phyloP scores from a whole-genome alignment of 2,797 vertebrate species.

The Numenius phaeopus region DNA sequence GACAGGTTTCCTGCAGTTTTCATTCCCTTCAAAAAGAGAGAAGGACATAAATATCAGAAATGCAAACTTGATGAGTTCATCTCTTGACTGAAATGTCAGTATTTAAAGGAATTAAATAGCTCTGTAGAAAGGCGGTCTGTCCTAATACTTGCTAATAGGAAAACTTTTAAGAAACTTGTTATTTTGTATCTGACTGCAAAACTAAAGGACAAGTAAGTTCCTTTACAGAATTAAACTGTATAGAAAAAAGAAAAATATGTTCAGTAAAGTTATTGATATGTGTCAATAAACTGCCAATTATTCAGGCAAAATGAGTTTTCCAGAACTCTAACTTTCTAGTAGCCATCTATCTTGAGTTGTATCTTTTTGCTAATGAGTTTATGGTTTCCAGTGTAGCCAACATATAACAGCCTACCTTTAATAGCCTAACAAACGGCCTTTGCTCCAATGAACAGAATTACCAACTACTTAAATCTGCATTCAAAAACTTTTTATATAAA shows the following conservation, averaged over 20 bases:
- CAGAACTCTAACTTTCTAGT: background rate
- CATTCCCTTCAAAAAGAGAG: conserved; percentile 80
- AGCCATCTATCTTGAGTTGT: background rate
- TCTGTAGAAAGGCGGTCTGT: background rate
- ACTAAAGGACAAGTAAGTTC: background rate
- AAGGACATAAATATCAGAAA: background rate
- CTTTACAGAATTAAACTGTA: background rate
- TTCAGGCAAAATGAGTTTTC: background rate
- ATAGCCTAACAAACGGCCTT: background rate
- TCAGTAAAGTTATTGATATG: background rate
- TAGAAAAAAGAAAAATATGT: background rate
- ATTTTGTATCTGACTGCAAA: background rate
- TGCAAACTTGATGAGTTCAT: background rate
- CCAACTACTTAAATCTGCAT: background rate
- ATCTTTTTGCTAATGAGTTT: background rate
- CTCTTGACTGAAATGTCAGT: background rate
- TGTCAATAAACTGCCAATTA: background rate
- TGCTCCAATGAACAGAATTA: background rate
- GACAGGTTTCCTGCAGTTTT: conserved; percentile 72
- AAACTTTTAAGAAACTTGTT: background rate
- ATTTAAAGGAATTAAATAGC: background rate
- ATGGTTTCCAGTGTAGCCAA: background rate
- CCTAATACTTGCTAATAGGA: background rate
- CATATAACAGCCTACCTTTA: background rate
- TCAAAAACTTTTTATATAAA: background rate